phyloP scores from a whole-genome alignment of 2,797 vertebrate genomes.

The Corythornis leucogaster region DNA sequence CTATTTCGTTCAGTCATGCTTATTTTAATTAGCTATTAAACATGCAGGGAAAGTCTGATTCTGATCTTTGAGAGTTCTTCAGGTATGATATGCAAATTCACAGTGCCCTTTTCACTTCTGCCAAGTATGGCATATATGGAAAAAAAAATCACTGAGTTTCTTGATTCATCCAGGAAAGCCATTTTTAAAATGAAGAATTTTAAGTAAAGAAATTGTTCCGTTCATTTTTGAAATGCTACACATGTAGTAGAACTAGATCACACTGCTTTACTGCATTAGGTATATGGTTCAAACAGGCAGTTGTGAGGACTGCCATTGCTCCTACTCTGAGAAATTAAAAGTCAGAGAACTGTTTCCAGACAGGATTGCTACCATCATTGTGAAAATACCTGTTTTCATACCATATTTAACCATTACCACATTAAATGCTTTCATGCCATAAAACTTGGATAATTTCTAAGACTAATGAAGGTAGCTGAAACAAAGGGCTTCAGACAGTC shows the following conservation, averaged over 20 bases:
- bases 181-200: background rate
- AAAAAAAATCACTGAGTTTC: background rate
- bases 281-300: background rate
- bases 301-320: background rate
- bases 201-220: background rate
- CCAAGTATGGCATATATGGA: background rate
- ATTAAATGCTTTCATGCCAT: background rate
- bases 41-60: background rate
- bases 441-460: background rate
- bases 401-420: background rate
- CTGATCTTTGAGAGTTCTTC: background rate
- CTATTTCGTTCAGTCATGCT: background rate
- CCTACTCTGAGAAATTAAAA: background rate
- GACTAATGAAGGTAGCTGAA: background rate
- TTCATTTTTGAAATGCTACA: background rate
- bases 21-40: background rate
- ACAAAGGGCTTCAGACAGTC: background rate
- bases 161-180: background rate
- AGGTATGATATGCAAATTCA: background rate
- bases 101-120: background rate
- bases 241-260: background rate
- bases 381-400: background rate
- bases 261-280: background rate
- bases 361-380: background rate
- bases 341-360: background rate